A percentile compares a stretch with the other conserved stretches of the same genome.
phyloP scores from a whole-genome alignment of 2,113 vertebrate species.

The Aegithalos caudatus region DNA sequence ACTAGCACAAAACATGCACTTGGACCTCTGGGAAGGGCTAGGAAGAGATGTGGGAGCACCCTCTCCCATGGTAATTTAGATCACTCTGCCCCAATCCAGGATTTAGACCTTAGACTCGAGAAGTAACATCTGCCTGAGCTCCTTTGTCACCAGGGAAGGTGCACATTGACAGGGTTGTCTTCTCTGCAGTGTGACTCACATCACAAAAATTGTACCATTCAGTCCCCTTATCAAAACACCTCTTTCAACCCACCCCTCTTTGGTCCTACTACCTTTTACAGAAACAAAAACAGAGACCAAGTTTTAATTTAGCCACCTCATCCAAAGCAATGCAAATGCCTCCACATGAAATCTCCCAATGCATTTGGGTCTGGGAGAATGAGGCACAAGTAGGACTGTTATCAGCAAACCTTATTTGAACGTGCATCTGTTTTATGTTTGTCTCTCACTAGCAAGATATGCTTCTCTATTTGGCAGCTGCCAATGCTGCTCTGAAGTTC shows the following conservation, averaged over 20 bases:
- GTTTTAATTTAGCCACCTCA: not conserved
- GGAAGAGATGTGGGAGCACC: not conserved
- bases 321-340: not conserved
- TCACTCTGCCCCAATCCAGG: not conserved
- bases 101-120: not conserved
- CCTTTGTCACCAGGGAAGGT: not conserved
- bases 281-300: not conserved
- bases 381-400: not conserved
- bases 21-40: not conserved
- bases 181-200: not conserved
- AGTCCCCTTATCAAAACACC: not conserved
- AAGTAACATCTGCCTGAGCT: not conserved
- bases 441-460: not conserved
- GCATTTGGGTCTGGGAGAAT: not conserved
- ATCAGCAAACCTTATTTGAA: not conserved
- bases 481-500: not conserved
- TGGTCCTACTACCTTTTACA: not conserved
- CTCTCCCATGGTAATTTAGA: not conserved
- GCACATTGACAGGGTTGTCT: not conserved
- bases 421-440: not conserved
- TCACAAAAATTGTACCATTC: not conserved
- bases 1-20: rapidly evolving
- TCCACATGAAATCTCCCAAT: not conserved
- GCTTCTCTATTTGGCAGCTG: not conserved
- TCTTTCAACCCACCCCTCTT: too few relatives aligned